Percentiles rank a stretch among this genome's conserved stretches.
phyloP scores from a whole-genome alignment of 2,113 vertebrate genomes.

The Tachycineta bicolor region DNA sequence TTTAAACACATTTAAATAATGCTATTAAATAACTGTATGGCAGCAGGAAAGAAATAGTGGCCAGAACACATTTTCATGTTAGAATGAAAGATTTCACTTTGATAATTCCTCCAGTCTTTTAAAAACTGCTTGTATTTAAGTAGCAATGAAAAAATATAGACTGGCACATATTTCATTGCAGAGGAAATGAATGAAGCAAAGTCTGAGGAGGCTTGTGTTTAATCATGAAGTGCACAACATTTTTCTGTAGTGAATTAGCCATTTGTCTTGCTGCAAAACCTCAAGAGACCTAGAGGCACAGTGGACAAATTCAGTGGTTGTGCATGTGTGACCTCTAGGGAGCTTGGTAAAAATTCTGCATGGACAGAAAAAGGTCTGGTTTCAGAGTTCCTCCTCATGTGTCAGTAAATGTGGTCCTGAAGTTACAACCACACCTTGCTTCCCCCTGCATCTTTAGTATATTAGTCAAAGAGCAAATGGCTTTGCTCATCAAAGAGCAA shows the following conservation, averaged over 20 bases:
- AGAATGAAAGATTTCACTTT: constrained; percentile 38
- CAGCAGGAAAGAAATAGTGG: not conserved
- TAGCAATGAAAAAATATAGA: constrained; percentile 70
- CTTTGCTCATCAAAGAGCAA: not conserved
- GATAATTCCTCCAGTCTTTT: constrained; percentile 57
- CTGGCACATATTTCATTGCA: constrained; percentile 68
- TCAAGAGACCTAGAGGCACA: not conserved
- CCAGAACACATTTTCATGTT: not conserved
- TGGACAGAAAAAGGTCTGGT: not conserved
- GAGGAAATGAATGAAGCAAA: constrained; percentile 66
- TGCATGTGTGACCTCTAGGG: not conserved
- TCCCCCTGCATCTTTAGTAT: not conserved
- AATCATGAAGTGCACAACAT: constrained; percentile 69
- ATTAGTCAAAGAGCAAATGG: not conserved
- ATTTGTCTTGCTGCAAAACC: constrained; percentile 69
- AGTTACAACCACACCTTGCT: not conserved
- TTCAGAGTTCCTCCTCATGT: not conserved
- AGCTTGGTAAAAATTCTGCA: not conserved
- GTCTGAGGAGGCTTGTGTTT: constrained; percentile 57
- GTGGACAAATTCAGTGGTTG: constrained; percentile 8
- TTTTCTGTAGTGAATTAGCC: constrained; percentile 59
- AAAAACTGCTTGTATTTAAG: constrained; percentile 69
- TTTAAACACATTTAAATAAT: constrained; percentile 5
- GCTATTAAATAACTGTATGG: not conserved
- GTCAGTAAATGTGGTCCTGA: not conserved